Evolutionary conservation across 2,797 vertebrate species (phyloP).

Genomic region (Emydoidea blandingii): DNA sequence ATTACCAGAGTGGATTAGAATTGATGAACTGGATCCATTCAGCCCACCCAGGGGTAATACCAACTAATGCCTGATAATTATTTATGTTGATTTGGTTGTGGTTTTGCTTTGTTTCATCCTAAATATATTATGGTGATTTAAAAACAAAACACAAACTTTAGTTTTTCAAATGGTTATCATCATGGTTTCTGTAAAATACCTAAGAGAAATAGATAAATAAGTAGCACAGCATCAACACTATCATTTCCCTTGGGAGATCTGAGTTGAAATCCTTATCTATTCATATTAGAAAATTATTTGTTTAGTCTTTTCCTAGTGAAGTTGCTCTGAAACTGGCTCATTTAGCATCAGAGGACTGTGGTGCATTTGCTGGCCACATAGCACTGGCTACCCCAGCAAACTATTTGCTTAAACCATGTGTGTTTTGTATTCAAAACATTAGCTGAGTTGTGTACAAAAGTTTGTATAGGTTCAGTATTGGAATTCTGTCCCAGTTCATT

Average conservation of each 20-base stretch:
- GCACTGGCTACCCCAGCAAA: background rate
- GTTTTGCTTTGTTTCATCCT: background rate
- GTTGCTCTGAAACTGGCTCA: background rate
- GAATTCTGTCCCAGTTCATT: background rate
- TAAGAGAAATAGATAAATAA: background rate
- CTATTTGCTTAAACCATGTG: background rate
- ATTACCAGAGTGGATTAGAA: background rate
- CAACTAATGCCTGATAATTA: background rate
- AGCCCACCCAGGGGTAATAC: background rate
- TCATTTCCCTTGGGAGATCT: background rate
- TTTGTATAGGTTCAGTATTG: background rate
- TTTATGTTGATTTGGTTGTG: background rate
- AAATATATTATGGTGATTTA: background rate
- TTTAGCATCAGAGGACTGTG: background rate
- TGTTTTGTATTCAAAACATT: background rate
- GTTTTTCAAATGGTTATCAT: background rate
- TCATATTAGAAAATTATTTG: background rate
- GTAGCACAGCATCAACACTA: fast-evolving
- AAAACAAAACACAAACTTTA: background rate
- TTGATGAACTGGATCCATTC: background rate
- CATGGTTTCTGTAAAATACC: background rate
- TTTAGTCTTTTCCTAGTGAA: background rate
- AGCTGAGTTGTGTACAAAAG: background rate
- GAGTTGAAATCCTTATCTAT: background rate
- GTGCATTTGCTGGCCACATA: background rate